Evolutionary conservation across 2,797 vertebrate genomes (phyloP).

Genomic region (Paramormyrops hopkinsi): DNA sequence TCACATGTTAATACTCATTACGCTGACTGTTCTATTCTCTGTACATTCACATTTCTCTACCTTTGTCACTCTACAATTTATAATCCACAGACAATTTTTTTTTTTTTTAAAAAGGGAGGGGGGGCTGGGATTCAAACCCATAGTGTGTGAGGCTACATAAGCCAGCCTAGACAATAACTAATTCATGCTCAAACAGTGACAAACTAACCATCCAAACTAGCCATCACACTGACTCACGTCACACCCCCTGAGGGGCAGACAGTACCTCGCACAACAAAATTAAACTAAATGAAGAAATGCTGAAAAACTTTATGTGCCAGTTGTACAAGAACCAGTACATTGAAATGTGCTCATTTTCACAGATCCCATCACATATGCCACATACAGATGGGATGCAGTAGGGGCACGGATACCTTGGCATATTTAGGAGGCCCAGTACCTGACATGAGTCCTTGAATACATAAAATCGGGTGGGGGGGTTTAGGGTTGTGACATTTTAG

Average conservation of each 20-base stretch:
- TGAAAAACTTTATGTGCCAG: neutral
- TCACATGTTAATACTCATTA: neutral
- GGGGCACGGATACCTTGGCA: neutral
- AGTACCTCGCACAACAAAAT: neutral
- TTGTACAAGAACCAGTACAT: neutral
- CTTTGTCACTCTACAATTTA: neutral
- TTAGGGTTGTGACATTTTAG: neutral
- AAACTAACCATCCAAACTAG: neutral
- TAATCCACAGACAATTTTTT: neutral
- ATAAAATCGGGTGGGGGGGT: neutral
- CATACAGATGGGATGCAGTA: neutral
- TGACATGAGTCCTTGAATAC: neutral
- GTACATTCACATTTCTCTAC: neutral
- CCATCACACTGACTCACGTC: neutral
- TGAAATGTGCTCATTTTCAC: neutral
- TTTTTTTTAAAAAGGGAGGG: neutral
- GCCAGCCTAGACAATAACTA: neutral
- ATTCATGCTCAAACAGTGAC: neutral
- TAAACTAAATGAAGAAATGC: neutral
- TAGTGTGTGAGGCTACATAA: neutral
- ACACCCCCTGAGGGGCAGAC: neutral
- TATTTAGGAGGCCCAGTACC: neutral
- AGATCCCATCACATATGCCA: neutral
- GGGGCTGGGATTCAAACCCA: neutral
- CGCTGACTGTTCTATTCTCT: neutral